phyloP scores from a whole-genome alignment of 2,113 vertebrate genomes.

The Oxyura jamaicensis region DNA sequence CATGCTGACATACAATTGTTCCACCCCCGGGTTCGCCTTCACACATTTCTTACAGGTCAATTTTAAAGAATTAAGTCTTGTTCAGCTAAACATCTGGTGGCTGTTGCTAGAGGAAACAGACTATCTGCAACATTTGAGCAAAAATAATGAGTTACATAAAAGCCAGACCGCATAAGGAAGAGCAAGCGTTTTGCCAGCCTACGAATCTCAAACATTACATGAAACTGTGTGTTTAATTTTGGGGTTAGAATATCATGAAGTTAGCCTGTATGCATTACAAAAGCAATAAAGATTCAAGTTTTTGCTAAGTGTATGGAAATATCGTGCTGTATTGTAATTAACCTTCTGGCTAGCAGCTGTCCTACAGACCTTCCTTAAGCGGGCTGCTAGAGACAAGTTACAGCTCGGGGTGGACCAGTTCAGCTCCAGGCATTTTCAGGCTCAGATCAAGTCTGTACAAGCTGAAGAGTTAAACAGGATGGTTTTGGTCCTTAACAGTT shows the following conservation, averaged over 20 bases:
- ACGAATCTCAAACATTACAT: background rate
- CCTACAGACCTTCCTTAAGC: background rate
- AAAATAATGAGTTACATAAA: constrained; percentile 50
- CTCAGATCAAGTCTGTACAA: background rate
- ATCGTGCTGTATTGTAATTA: background rate
- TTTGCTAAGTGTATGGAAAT: background rate
- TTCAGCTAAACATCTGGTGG: constrained; percentile 57
- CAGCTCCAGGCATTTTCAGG: background rate
- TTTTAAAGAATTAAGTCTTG: constrained; percentile 60
- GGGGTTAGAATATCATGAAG: background rate
- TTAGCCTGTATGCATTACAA: rapidly evolving
- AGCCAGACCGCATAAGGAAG: constrained; percentile 28
- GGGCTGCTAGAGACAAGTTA: background rate
- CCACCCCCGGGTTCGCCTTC: constrained; percentile 44
- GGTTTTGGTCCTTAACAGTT: background rate
- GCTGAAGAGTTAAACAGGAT: background rate
- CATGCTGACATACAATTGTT: constrained; percentile 20
- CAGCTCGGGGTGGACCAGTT: background rate
- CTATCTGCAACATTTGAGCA: constrained; percentile 23
- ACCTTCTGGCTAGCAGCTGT: background rate
- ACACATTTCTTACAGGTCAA: constrained; percentile 64
- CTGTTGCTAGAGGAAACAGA: constrained; percentile 65
- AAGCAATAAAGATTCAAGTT: rapidly evolving
- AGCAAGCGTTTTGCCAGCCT: background rate
- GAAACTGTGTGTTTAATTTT: background rate